Evolutionary conservation across 2,113 vertebrate genomes (phyloP).

Genomic region (Polypterus senegalus): DNA sequence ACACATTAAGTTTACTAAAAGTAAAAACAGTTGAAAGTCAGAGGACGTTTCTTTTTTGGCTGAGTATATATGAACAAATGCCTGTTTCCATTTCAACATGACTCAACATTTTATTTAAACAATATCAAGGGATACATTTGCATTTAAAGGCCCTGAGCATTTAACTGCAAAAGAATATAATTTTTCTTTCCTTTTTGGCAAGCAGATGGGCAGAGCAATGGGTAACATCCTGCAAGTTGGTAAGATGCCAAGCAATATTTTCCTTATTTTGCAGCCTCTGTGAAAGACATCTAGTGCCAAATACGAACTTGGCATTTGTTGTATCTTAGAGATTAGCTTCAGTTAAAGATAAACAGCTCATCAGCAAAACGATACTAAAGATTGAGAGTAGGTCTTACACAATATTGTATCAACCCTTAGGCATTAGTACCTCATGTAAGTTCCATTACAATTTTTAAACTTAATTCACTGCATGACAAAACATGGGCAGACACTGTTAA

Average conservation of each 20-base stretch:
- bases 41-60: too few relatives aligned
- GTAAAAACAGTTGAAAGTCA: too few relatives aligned
- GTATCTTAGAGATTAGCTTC: neutral
- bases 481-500: too few relatives aligned
- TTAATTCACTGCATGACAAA: neutral
- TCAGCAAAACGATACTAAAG: neutral
- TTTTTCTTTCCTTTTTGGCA: neutral
- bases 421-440: neutral
- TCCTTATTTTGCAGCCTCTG: constrained; percentile 1
- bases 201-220: neutral
- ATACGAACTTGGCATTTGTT: neutral
- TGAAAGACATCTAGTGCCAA: constrained; percentile 2
- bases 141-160: neutral
- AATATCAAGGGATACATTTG: constrained; percentile 1
- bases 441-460: neutral
- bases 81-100: too few relatives aligned
- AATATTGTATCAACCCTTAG: neutral
- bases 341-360: neutral
- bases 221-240: neutral
- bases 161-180: neutral
- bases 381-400: neutral
- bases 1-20: too few relatives aligned
- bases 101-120: too few relatives aligned
- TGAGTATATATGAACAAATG: too few relatives aligned
- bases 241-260: constrained; percentile 1